phyloP scores from a whole-genome alignment of 2,797 vertebrate species.

The Pseudocheirus occidentalis region DNA sequence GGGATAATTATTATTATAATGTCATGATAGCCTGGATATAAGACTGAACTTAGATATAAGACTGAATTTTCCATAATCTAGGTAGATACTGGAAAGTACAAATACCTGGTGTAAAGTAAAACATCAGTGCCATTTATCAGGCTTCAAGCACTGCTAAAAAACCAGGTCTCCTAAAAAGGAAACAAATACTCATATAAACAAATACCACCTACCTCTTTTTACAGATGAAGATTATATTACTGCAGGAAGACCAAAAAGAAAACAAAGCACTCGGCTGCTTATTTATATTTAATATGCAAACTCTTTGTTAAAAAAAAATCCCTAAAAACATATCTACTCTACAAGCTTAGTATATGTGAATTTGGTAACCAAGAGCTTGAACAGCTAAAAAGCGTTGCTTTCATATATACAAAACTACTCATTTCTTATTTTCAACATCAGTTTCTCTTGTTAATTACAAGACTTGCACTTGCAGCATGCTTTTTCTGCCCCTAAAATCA shows the following conservation, averaged over 20 bases:
- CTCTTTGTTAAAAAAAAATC: neutral
- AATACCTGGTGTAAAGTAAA: neutral
- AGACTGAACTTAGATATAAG: neutral
- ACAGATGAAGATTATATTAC: neutral
- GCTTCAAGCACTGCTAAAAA: neutral
- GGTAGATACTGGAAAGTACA: neutral
- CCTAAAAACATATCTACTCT: neutral
- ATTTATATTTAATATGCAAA: neutral
- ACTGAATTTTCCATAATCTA: neutral
- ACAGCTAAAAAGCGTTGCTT: neutral
- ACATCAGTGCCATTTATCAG: neutral
- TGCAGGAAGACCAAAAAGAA: neutral
- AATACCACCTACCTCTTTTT: neutral
- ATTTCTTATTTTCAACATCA: neutral
- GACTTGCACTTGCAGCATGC: neutral
- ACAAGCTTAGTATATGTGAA: neutral
- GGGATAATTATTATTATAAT: neutral
- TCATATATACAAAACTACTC: neutral
- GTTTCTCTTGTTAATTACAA: neutral
- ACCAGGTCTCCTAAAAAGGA: neutral
- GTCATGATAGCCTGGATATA: neutral
- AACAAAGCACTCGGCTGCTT: neutral
- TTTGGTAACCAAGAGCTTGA: neutral
- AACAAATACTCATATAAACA: neutral
- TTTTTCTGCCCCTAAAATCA: slow-evolving; percentile 1